These are phyloP conservation scores for Mastigias papua DNA, from an alignment of 30 jellyfish, hydroid and myxozoan genomes.

Conservation along the genomic window DNA sequence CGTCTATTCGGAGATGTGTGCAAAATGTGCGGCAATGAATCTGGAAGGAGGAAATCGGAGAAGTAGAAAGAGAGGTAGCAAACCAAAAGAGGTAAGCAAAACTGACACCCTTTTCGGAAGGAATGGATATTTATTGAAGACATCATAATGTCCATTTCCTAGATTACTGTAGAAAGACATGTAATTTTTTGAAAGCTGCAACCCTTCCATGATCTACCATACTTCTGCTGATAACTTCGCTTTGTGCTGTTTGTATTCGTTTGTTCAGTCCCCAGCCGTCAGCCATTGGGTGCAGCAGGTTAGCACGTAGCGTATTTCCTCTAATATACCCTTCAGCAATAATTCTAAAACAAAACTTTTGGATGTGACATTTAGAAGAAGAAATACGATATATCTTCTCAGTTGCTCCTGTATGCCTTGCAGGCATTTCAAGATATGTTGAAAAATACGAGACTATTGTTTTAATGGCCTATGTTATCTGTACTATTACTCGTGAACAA, in stretches of 20 bases:
- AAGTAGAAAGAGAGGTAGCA: slow-evolving; percentile 37
- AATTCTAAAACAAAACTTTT: no score
- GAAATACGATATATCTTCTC: no score
- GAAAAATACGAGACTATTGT: no score
- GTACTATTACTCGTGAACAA: no score
- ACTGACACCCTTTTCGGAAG: background rate
- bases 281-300: background rate
- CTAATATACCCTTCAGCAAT: no score
- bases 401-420: no score
- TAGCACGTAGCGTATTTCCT: no score
- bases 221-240: background rate
- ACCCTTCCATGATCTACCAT: background rate
- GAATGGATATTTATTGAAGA: background rate
- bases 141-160: background rate
- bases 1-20: slow-evolving; percentile 46
- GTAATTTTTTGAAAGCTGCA: background rate
- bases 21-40: slow-evolving; percentile 68
- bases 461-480: no score
- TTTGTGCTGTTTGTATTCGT: background rate
- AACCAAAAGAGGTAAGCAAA: slow-evolving; percentile 51
- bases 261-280: background rate
- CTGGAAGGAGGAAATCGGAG: slow-evolving; percentile 59
- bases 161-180: background rate
- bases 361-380: no score
- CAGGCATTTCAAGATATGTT: no score